A percentile compares a stretch with the other conserved stretches of the same genome.
Conservation (phyloP, 2,113 vertebrate genomes). For the Dendrocopos noguchii region DNA sequence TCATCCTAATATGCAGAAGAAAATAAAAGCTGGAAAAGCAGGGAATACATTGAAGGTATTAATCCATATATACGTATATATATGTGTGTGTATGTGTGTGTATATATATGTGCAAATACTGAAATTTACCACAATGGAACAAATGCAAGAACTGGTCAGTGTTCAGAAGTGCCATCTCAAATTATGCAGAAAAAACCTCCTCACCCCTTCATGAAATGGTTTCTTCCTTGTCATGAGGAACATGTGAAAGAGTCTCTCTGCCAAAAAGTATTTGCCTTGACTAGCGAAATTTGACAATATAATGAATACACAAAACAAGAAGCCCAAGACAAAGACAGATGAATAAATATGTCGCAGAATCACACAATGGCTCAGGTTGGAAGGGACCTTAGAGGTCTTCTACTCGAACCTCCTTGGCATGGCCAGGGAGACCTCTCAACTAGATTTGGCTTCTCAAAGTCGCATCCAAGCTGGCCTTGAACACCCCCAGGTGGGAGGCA, state of each 20-base stretch:
- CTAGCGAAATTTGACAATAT: not conserved
- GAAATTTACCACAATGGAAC: not conserved
- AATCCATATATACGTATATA: not conserved
- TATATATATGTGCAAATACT: not conserved
- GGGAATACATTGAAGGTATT: not conserved
- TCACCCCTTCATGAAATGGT: accelerated
- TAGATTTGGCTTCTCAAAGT: too few relatives aligned
- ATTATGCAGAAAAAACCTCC: accelerated
- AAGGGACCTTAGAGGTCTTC: too few relatives aligned
- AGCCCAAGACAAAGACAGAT: not conserved
- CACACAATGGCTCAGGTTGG: too few relatives aligned
- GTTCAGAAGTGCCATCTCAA: not conserved
- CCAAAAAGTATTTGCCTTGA: not conserved
- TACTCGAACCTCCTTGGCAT: too few relatives aligned
- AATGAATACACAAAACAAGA: not conserved
- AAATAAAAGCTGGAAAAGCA: not conserved
- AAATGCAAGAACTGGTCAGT: not conserved
- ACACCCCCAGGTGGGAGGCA: too few relatives aligned
- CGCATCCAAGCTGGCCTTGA: too few relatives aligned
- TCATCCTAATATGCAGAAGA: not conserved
- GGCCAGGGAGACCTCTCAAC: too few relatives aligned
- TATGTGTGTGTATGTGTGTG: too few relatives aligned
- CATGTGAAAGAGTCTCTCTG: not conserved
- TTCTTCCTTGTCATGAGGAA: not conserved
- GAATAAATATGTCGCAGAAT: not conserved